A percentile compares a stretch with the other conserved stretches of the same genome.
Conservation (phyloP, 2,797 vertebrate genomes). For the Stomatorhinus walkeri region DNA sequence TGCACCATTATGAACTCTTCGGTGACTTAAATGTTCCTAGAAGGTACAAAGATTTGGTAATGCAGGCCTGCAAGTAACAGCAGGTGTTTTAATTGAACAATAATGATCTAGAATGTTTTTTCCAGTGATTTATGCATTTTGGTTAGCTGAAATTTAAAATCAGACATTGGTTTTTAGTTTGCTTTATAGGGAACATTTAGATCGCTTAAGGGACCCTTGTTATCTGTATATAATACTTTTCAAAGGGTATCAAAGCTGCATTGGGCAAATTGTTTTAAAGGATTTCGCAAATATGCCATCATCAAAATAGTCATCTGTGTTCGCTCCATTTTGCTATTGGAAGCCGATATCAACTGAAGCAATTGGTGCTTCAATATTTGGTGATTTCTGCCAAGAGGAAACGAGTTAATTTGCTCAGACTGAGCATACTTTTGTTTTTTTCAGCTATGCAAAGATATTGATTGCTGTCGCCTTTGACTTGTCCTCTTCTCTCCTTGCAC, state of each 20-base stretch:
- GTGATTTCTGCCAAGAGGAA: conserved; percentile 42
- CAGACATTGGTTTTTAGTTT: neutral
- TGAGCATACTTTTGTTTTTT: conserved; percentile 33
- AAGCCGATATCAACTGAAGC: conserved; percentile 32
- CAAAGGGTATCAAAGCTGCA: neutral
- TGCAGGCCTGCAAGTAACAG: neutral
- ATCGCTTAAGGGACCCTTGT: neutral
- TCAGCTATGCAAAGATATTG: conserved; percentile 46
- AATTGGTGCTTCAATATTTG: conserved; percentile 24
- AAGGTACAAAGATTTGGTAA: neutral
- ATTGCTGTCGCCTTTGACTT: conserved; percentile 45
- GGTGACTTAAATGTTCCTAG: neutral
- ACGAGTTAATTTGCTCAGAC: conserved; percentile 46
- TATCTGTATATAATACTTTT: neutral
- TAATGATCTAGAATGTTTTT: neutral
- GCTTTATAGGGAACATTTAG: neutral
- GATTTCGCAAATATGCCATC: neutral
- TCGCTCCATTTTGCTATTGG: conserved; percentile 23
- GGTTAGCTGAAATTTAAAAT: neutral
- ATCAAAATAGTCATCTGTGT: neutral
- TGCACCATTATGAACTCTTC: neutral
- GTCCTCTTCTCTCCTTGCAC: conserved; percentile 42
- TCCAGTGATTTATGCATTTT: neutral
- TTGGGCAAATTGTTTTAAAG: neutral
- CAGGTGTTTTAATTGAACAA: neutral